Percentiles rank a stretch among this genome's conserved stretches.
Conservation (phyloP, 1,140 invertebrate species). For the Spodoptera frugiperda region DNA sequence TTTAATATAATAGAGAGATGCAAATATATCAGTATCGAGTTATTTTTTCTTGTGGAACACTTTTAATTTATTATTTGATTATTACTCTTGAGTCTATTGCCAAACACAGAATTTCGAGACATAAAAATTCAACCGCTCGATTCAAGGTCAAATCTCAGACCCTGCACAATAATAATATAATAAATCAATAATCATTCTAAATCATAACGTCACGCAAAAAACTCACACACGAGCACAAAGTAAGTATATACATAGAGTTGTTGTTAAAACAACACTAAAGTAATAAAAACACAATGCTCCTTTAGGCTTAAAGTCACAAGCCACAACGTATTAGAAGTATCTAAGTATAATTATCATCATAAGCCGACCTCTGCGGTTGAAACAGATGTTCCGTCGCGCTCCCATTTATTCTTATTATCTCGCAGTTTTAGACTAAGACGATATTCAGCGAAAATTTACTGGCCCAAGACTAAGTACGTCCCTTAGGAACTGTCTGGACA, state of each 20-base stretch:
- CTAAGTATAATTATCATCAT: slow-evolving; percentile 12
- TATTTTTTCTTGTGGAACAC: too few species aligned
- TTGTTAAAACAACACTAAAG: too few species aligned
- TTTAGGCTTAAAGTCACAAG: not conserved
- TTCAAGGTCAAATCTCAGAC: too few species aligned
- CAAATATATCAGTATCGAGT: not conserved
- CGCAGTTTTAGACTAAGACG: not conserved
- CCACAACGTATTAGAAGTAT: slow-evolving; percentile 8
- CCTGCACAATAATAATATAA: too few species aligned
- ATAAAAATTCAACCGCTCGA: too few species aligned
- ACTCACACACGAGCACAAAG: too few species aligned
- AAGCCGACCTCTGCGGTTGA: not conserved
- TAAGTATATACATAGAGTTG: too few species aligned
- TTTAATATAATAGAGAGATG: not conserved
- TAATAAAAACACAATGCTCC: not conserved
- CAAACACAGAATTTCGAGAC: too few species aligned
- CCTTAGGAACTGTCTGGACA: not conserved
- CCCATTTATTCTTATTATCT: slow-evolving; percentile 23
- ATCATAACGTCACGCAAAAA: too few species aligned
- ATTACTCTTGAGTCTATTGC: too few species aligned
- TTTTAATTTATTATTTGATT: too few species aligned
- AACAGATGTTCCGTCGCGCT: not conserved
- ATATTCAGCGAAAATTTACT: slow-evolving; percentile 10
- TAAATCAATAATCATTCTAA: too few species aligned
- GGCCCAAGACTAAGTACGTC: slow-evolving; percentile 3